Evolutionary conservation across 1,140 invertebrate species (phyloP), one percentile per base, ranked within the genome.

Genomic region (Aphaenogaster rudis): DNA sequence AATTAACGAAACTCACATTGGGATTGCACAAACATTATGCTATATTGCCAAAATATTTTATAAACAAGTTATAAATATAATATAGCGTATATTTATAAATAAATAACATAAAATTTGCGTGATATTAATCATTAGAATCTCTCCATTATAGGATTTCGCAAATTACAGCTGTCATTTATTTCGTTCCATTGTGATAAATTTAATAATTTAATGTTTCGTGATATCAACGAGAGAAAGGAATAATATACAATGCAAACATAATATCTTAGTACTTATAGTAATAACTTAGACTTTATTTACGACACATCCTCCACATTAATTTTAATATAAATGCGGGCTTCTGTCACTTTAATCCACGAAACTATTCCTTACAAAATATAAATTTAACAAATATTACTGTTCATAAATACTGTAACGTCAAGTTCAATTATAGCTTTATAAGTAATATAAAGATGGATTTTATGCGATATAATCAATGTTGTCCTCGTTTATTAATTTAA

Each of bases 201-300:
- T 52, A 52, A 54, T 54, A 54, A 54, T 54, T 17, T 54, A n/a
- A 54, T 54, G 7, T 54, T 54, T n/a, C 2, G 17, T 17, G 4
- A 50, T 13, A 11, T 21, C 7, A 28, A 61, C 9, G 28, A 33
- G 11, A 33, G 28, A 61, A 28, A 28, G 28, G 15, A 64, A 64
- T 64, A 64, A 64, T 64, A 64, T 64, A 36, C 6, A 7, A 36
- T 36, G 33, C 33, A 17, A 64, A 52, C 28, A 21, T 15, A 67
- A 50, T 11, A 39, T 28, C 50, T 28, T 15, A 21, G 6, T 21
- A 59, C 36, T 76, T 57, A 57, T 7, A 15, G 50, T 15, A 52
- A 39, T 42, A 76, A 76, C 36, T 39, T 28, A 15, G 36, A 76
- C 7, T 59, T 76, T 76, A 76, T 76, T 76, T n/a, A 42, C 5